phyloP scores from a whole-genome alignment of 2,888 invertebrate genomes.

The Leucophenga montana region DNA sequence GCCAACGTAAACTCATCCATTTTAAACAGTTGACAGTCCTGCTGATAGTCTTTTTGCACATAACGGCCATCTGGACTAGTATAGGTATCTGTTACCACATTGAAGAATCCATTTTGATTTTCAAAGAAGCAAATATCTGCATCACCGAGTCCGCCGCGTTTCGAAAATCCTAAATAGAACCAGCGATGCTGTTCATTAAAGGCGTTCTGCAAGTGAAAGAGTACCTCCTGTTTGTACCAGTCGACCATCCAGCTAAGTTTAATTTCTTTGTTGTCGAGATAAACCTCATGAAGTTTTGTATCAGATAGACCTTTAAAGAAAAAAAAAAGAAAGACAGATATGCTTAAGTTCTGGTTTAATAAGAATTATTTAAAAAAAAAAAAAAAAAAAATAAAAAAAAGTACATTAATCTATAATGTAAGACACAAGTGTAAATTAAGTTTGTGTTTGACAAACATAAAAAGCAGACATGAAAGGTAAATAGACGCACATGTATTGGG shows the following conservation, averaged over 20 bases:
- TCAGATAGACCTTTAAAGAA: constrained; percentile 66
- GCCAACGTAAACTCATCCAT: constrained; percentile 80
- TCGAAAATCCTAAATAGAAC: constrained; percentile 91
- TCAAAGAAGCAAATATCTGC: constrained; percentile 89
- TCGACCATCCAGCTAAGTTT: constrained; percentile 74
- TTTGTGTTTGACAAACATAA: too few species aligned
- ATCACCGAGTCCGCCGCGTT: constrained; percentile 81
- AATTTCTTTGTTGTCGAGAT: constrained; percentile 71
- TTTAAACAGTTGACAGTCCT: constrained; percentile 80
- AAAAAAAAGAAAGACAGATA: constrained; percentile 23
- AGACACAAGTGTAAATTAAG: too few species aligned
- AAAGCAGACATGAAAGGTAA: too few species aligned
- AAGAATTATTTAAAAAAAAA: too few species aligned
- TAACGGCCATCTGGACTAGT: constrained; percentile 79
- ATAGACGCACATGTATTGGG: too few species aligned
- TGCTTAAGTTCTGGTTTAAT: too few species aligned
- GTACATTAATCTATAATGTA: too few species aligned
- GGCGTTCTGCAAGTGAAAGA: constrained; percentile 73
- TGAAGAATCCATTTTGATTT: constrained; percentile 75
- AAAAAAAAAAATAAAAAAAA: background rate
- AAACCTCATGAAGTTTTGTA: constrained; percentile 71
- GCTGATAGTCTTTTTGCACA: constrained; percentile 80
- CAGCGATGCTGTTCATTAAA: constrained; percentile 76
- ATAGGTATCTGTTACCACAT: constrained; percentile 80
- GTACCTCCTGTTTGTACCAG: constrained; percentile 73